A percentile compares a stretch with the other conserved stretches of the same genome.
Evolutionary conservation across 2,888 invertebrate genomes (phyloP).

Genomic region (Marronus borbonicus): DNA sequence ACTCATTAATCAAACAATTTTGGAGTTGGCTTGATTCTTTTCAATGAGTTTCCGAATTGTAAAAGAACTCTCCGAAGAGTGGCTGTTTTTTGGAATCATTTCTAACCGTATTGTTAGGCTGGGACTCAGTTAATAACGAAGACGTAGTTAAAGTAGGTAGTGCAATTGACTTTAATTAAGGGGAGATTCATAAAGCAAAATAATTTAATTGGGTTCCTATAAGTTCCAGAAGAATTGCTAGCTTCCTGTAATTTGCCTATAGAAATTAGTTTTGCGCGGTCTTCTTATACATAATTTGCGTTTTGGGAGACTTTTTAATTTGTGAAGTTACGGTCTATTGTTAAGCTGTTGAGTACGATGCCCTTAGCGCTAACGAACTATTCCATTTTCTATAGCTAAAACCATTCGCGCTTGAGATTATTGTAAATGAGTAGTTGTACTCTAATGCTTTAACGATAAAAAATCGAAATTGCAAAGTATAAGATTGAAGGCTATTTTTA

Average conservation of each 20-base stretch:
- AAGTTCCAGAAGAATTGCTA: background rate
- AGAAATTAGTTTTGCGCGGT: background rate
- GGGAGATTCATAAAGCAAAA: constrained; percentile 10
- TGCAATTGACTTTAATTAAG: constrained; percentile 29
- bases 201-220: constrained; percentile 40
- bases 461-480: too few relatives aligned
- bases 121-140: constrained; percentile 17
- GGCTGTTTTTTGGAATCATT: background rate
- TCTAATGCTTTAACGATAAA: too few relatives aligned
- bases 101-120: constrained; percentile 10
- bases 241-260: background rate
- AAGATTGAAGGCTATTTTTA: too few relatives aligned
- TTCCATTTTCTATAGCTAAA: too few relatives aligned
- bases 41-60: background rate
- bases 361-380: too few relatives aligned
- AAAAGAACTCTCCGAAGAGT: background rate
- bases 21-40: constrained; percentile 13
- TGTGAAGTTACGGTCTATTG: background rate
- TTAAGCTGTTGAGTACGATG: background rate
- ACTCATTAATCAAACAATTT: constrained; percentile 40
- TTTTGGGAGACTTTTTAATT: constrained; percentile 29
- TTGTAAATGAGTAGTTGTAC: too few relatives aligned
- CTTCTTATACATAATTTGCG: background rate
- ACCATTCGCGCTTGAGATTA: too few relatives aligned
- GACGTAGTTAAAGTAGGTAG: constrained; percentile 4